These are phyloP conservation scores for Rhabdomys pumilio DNA, from an alignment of 2,797 vertebrate species.

Conservation along the genomic window DNA sequence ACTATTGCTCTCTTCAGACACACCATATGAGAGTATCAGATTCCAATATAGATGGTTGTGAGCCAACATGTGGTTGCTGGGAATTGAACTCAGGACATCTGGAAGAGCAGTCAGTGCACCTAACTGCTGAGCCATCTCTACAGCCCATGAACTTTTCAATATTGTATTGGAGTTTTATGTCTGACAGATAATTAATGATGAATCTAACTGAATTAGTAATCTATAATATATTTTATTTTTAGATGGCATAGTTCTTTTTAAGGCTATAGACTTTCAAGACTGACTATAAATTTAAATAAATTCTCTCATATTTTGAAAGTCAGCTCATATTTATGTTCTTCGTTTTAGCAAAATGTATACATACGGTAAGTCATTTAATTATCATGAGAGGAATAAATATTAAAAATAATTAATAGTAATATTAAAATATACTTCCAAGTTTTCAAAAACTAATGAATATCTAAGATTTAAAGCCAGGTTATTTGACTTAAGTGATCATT, in stretches of 20 bases:
- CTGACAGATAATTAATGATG: neutral
- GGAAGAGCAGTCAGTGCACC: too few species aligned
- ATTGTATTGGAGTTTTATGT: neutral
- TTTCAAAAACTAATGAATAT: conserved; percentile 28
- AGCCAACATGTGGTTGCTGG: too few species aligned
- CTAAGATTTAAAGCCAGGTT: neutral
- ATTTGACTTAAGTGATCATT: neutral
- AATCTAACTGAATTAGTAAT: neutral
- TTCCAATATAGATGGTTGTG: too few species aligned
- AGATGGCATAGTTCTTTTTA: neutral
- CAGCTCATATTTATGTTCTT: neutral
- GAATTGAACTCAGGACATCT: too few species aligned
- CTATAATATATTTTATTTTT: neutral
- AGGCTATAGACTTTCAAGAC: neutral
- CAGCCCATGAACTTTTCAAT: neutral
- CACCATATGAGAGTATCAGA: too few species aligned
- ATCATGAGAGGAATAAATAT: neutral
- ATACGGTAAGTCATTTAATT: conserved; percentile 16
- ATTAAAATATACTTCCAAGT: neutral
- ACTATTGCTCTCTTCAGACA: too few species aligned
- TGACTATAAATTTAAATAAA: neutral
- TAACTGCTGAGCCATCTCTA: too few species aligned
- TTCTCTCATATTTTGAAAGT: neutral
- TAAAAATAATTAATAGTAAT: neutral
- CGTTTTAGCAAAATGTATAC: neutral